Conservation (phyloP, 2,888 invertebrate species). For the Agrotis puta region DNA sequence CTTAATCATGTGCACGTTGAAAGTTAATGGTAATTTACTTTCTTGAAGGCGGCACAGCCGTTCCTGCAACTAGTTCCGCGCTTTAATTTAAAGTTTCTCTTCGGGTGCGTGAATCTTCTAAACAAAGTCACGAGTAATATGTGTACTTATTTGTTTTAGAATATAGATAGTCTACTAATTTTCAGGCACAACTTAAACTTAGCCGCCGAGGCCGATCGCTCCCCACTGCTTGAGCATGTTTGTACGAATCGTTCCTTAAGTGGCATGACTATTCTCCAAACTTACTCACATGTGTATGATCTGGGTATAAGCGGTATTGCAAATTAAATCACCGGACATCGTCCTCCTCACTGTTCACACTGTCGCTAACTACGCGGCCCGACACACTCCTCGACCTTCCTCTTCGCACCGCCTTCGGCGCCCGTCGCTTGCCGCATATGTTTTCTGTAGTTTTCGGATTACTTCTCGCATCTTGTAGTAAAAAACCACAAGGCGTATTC, state of each 20-base stretch:
- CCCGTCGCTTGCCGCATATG: conserved; percentile 70
- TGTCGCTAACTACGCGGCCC: conserved; percentile 84
- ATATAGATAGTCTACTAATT: conserved; percentile 61
- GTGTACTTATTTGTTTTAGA: conserved; percentile 63
- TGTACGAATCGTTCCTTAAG: conserved; percentile 85
- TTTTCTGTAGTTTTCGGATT: neutral
- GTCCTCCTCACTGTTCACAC: conserved; percentile 83
- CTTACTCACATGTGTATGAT: conserved; percentile 85
- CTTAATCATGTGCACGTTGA: conserved; percentile 75
- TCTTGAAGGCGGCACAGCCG: conserved; percentile 70
- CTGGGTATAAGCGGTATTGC: conserved; percentile 86
- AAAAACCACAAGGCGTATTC: conserved; percentile 1
- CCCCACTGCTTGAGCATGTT: conserved; percentile 88
- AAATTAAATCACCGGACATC: conserved; percentile 83
- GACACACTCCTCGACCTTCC: conserved; percentile 80
- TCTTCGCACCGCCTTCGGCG: conserved; percentile 81
- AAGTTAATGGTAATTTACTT: conserved; percentile 80
- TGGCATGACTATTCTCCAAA: conserved; percentile 87
- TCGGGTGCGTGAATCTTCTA: conserved; percentile 70
- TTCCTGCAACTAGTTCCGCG: conserved; percentile 70
- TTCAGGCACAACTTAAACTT: conserved; percentile 85
- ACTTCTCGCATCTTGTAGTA: conserved; percentile 18
- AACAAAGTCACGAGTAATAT: conserved; percentile 63
- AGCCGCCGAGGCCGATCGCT: conserved; percentile 86
- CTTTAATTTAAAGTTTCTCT: conserved; percentile 80